Conservation (phyloP, 2,888 invertebrate genomes). For the Plemyria rubiginata region DNA sequence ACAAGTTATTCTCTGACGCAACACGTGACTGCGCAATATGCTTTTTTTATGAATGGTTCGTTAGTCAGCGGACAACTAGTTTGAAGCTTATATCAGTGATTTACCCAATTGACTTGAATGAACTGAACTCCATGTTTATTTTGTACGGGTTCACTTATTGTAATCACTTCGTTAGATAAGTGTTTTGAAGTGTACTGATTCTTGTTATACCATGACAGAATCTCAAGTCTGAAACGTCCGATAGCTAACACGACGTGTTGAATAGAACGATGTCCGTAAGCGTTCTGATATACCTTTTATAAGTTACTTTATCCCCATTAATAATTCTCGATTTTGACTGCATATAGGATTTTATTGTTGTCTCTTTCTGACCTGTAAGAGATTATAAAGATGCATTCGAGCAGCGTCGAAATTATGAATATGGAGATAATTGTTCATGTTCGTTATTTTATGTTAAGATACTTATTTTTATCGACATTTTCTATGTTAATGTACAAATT, state of each 20-base stretch:
- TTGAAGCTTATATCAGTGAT: too few relatives aligned
- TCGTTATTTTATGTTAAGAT: constrained; percentile 22
- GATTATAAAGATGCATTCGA: background rate
- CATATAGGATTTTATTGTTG: background rate
- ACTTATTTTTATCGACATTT: constrained; percentile 21
- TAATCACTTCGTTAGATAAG: too few relatives aligned
- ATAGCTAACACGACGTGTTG: background rate
- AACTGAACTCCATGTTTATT: too few relatives aligned
- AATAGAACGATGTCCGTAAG: background rate
- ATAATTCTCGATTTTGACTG: background rate
- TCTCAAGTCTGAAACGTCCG: background rate
- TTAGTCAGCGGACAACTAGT: too few relatives aligned
- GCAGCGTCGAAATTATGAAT: background rate
- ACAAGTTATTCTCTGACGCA: too few relatives aligned
- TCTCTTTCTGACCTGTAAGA: background rate
- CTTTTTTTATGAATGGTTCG: too few relatives aligned
- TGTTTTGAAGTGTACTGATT: too few relatives aligned
- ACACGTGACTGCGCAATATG: too few relatives aligned
- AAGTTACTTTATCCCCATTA: background rate
- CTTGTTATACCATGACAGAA: background rate
- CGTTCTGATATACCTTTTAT: background rate
- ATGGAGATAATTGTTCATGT: constrained; percentile 5
- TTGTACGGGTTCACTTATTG: too few relatives aligned
- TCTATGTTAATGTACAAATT: constrained; percentile 46
- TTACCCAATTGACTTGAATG: too few relatives aligned